Evolutionary conservation across 1,140 invertebrate genomes (phyloP), one percentile per base, ranked within the genome.

Genomic region (Coelopa frigida): DNA sequence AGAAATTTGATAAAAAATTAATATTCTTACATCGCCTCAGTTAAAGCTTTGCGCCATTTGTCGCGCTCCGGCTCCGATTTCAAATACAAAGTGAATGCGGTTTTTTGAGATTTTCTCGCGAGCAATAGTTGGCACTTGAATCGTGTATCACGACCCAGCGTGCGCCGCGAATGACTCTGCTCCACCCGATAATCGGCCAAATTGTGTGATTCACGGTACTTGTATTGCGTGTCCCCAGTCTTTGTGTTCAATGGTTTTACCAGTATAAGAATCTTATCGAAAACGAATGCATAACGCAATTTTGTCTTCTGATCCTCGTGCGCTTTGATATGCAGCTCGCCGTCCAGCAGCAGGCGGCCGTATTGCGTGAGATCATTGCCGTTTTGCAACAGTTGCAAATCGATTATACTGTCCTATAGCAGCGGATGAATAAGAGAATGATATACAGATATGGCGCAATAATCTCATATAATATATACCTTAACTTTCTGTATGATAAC

Each of bases 231-330:
- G 48, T 91, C 87, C 22, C 61, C 61, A 20, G 59, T 61, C 76
- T 80, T 79, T 58, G 87, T 85, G 73, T 84, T 80, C 18, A 82
- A 77, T 11, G 85, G 78, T 74, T 98, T 98, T 67, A 94, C 97
- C 70, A 98, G 84, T 43, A 98, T 78, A 72, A 98, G 84, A 21
- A 94, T 87, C 78, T 94, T 94, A 67, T 98, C 93, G 73, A 98
- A 98, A 21, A 98, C 82, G 71, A 98, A 98, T 12, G 94, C 88
- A 69, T 94, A 95, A 68, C 92, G 82, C 32, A 81, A 80, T 65
- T 87, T 85, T 1, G 85, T 74, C 62, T 87, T 85, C 61, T 88
- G 84, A 68, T 95, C 92, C 57, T 85, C 82, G 66, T 96, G 92
- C 35, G 84, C 84, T 70, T 89, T 89, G 4, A 98, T 88, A 73